Percentiles rank a stretch among this genome's conserved stretches.
These are phyloP conservation scores for Camponotus vicinus DNA, from an alignment of 1,140 invertebrate species.

Conservation along the genomic window DNA sequence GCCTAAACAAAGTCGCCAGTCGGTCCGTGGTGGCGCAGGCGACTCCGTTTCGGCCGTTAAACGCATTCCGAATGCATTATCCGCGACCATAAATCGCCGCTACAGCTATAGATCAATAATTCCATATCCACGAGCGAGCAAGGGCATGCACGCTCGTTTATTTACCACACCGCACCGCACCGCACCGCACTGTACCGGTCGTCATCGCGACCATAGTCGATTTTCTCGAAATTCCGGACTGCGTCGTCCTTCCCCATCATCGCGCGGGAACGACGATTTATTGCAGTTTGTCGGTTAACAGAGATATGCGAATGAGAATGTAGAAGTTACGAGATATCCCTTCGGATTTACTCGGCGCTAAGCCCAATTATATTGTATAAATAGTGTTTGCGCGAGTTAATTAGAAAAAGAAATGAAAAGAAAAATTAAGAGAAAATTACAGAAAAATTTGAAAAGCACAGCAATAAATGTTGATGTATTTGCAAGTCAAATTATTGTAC, in stretches of 20 bases:
- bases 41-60: conserved; percentile 74
- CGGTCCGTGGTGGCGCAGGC: conserved; percentile 61
- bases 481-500: conserved; percentile 13
- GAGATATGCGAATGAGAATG: conserved; percentile 35
- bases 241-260: conserved; percentile 51
- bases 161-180: conserved; percentile 68
- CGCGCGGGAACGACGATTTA: conserved; percentile 61
- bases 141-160: conserved; percentile 70
- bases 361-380: conserved; percentile 28
- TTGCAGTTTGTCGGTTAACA: conserved; percentile 60
- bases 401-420: neutral
- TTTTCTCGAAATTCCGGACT: conserved; percentile 70
- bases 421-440: neutral
- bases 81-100: conserved; percentile 79
- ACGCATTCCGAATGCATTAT: conserved; percentile 82
- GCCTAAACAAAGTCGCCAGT: conserved; percentile 72
- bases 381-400: conserved; percentile 25
- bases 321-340: conserved; percentile 31
- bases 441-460: neutral
- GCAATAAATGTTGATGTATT: neutral
- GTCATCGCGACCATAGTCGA: conserved; percentile 58
- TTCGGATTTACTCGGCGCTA: neutral
- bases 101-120: conserved; percentile 82
- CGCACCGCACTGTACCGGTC: conserved; percentile 51
- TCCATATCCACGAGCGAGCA: conserved; percentile 78